These are phyloP conservation scores for Mionectes macconnelli DNA, from an alignment of 2,113 vertebrate species.

Conservation along the genomic window DNA sequence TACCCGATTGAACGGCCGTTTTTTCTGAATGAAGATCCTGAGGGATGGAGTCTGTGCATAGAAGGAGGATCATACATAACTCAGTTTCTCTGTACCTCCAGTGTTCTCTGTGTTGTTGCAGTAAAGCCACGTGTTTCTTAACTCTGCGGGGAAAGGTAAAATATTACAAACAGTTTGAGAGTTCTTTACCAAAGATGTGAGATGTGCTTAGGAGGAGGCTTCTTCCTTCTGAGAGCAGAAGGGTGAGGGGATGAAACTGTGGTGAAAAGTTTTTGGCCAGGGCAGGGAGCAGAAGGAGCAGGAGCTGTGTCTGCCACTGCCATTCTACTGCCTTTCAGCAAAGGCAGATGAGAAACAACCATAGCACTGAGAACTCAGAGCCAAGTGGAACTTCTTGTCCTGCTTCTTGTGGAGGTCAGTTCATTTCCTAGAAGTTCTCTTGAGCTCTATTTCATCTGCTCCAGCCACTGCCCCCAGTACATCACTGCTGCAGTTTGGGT, in stretches of 20 bases:
- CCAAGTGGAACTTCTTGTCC: neutral
- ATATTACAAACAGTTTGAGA: neutral
- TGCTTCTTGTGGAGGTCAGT: neutral
- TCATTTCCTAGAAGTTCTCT: neutral
- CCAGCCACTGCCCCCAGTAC: neutral
- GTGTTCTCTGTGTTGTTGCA: neutral
- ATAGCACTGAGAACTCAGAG: neutral
- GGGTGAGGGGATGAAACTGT: neutral
- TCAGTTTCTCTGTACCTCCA: neutral
- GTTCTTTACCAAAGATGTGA: neutral
- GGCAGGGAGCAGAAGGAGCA: neutral
- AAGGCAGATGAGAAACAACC: neutral
- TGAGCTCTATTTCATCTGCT: neutral
- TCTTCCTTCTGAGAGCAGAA: neutral
- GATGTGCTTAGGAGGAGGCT: neutral
- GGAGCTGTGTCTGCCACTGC: neutral
- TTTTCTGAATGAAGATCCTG: neutral
- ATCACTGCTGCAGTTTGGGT: neutral
- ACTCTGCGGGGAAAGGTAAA: neutral
- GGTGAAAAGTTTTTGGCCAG: neutral
- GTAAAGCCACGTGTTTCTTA: neutral
- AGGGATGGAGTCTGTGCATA: neutral
- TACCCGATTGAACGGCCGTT: neutral
- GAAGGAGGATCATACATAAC: neutral
- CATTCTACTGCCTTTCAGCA: neutral